Conservation (phyloP, 2,113 vertebrate genomes). For the Phalacrocorax carbo region DNA sequence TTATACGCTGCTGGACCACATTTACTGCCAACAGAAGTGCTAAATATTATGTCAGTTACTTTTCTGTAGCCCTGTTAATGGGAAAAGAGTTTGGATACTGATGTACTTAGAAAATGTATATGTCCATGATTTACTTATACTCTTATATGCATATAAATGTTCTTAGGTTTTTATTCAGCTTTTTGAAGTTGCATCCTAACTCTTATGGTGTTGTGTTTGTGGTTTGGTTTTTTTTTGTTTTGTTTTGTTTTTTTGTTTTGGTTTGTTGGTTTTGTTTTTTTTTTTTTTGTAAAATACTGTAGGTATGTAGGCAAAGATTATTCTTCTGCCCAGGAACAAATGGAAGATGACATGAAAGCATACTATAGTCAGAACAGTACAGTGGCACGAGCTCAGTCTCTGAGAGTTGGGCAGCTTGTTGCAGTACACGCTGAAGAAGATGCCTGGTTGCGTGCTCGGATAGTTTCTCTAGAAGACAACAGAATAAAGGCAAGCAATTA, state of each 20-base stretch:
- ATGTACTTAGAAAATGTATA: background rate
- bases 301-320: slow-evolving; percentile 92
- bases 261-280: too few relatives aligned
- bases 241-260: background rate
- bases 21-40: background rate
- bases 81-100: background rate
- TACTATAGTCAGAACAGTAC: slow-evolving; percentile 75
- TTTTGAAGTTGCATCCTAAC: background rate
- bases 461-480: slow-evolving; percentile 73
- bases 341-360: slow-evolving; percentile 88
- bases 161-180: background rate
- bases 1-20: background rate
- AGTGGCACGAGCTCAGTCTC: slow-evolving; percentile 29
- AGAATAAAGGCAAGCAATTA: slow-evolving; percentile 83
- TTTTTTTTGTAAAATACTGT: background rate
- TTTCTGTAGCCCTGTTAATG: background rate
- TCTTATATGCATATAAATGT: background rate
- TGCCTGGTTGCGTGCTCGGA: slow-evolving; percentile 82
- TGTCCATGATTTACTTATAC: background rate
- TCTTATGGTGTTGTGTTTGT: background rate
- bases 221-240: background rate
- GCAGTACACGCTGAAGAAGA: slow-evolving; percentile 85
- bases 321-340: slow-evolving; percentile 85
- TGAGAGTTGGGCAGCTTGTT: slow-evolving; percentile 80
- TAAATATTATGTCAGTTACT: background rate